These are phyloP conservation scores for Gulo gulo DNA, from an alignment of 2,113 vertebrate species.

Conservation along the genomic window DNA sequence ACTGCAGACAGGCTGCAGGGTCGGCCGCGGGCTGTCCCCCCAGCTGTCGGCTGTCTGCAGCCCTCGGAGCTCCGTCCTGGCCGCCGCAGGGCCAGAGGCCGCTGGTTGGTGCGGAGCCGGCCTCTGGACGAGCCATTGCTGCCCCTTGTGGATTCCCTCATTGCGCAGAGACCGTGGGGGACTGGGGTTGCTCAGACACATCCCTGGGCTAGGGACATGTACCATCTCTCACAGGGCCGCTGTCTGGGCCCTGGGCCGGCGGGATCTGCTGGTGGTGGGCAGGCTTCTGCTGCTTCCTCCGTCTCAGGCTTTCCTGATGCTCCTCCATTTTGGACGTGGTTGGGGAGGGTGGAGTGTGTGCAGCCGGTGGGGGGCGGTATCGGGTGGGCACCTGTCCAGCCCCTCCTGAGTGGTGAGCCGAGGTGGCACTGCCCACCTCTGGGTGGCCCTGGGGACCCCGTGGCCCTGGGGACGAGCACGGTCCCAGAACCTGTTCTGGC, in stretches of 20 bases:
- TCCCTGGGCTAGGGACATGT: no score
- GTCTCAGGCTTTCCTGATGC: neutral
- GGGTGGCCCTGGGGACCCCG: neutral
- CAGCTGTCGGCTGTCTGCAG: fast-evolving
- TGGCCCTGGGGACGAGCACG: neutral
- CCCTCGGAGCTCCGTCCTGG: neutral
- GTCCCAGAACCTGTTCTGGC: neutral
- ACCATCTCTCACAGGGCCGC: neutral
- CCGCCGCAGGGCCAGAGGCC: neutral
- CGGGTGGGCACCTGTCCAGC: no score
- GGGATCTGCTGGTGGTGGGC: neutral
- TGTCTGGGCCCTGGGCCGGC: neutral
- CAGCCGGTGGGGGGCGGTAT: no score
- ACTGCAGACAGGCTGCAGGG: fast-evolving
- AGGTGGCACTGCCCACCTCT: no score
- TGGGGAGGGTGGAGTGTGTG: neutral
- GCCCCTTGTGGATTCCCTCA: fast-evolving
- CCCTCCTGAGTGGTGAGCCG: neutral
- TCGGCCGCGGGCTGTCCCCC: no score
- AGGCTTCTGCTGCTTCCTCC: neutral
- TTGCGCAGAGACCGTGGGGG: neutral
- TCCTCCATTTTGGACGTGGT: neutral
- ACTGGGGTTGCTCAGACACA: neutral
- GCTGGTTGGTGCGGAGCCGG: no score
- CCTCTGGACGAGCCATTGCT: neutral